phyloP scores from a whole-genome alignment of 92 coral and sea anemone genomes.

The Porites lobata region DNA sequence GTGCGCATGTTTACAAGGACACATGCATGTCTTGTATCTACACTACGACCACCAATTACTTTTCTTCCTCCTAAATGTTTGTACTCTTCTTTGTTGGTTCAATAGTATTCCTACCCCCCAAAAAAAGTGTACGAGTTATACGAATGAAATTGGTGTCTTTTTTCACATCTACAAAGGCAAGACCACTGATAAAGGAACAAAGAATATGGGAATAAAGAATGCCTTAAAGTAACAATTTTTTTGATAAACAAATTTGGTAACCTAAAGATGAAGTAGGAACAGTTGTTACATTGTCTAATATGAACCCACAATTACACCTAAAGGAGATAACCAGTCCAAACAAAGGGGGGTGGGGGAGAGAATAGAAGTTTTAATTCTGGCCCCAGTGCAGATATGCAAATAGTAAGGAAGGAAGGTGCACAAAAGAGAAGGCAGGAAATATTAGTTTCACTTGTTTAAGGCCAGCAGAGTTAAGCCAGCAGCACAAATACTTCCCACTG shows the following conservation, averaged over 20 bases:
- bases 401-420: neutral
- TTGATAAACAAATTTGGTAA: neutral
- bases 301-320: neutral
- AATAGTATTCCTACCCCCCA: too few relatives aligned
- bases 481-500: constrained; percentile 97
- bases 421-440: neutral
- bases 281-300: neutral
- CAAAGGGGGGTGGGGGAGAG: neutral
- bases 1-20: constrained; percentile 22
- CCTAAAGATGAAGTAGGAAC: neutral
- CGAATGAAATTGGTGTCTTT: too few relatives aligned
- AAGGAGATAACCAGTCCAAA: constrained; percentile 1
- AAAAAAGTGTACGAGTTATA: too few relatives aligned
- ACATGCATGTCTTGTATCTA: constrained; percentile 49
- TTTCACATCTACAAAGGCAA: too few relatives aligned
- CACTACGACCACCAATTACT: constrained; percentile 19
- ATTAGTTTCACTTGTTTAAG: constrained; percentile 73
- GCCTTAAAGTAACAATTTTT: neutral
- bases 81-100: neutral
- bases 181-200: too few relatives aligned
- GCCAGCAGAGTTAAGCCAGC: constrained; percentile 97
- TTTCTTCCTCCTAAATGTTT: neutral
- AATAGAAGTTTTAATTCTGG: neutral
- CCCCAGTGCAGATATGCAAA: constrained; percentile 41
- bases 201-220: too few relatives aligned